Evolutionary conservation across 1,140 invertebrate genomes (phyloP).

Genomic region (Pectinophora gossypiella): DNA sequence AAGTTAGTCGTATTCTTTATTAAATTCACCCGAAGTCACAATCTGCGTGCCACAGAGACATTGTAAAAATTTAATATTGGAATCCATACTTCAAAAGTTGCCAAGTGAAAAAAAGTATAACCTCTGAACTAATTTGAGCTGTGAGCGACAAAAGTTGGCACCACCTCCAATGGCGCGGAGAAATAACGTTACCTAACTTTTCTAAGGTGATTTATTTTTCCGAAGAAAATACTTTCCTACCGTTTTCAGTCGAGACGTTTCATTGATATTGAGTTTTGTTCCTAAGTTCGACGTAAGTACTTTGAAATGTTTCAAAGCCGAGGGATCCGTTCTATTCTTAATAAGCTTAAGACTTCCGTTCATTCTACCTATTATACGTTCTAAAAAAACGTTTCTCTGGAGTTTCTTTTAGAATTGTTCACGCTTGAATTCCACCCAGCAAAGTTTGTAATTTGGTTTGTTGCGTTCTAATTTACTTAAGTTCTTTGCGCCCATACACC

Average conservation of each 20-base stretch:
- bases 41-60: background rate
- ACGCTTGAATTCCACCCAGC: no score
- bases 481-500: no score
- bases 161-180: slow-evolving; percentile 39
- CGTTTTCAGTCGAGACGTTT: slow-evolving; percentile 41
- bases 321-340: slow-evolving; percentile 32
- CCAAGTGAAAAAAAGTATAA: slow-evolving; percentile 33
- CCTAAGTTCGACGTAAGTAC: slow-evolving; percentile 38
- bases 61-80: slow-evolving; percentile 58
- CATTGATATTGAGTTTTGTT: slow-evolving; percentile 62
- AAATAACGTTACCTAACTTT: slow-evolving; percentile 56
- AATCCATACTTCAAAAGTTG: slow-evolving; percentile 64
- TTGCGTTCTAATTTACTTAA: no score
- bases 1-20: background rate
- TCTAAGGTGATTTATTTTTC: slow-evolving; percentile 64
- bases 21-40: background rate
- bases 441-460: no score
- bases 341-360: slow-evolving; percentile 42
- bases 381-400: no score
- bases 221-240: slow-evolving; percentile 46
- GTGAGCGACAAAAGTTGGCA: slow-evolving; percentile 50
- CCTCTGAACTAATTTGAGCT: slow-evolving; percentile 50
- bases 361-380: no score
- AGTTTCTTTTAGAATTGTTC: no score
- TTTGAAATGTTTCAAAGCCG: slow-evolving; percentile 41